phyloP scores from a whole-genome alignment of 2,797 vertebrate genomes.

The Heterohyrax brucei region DNA sequence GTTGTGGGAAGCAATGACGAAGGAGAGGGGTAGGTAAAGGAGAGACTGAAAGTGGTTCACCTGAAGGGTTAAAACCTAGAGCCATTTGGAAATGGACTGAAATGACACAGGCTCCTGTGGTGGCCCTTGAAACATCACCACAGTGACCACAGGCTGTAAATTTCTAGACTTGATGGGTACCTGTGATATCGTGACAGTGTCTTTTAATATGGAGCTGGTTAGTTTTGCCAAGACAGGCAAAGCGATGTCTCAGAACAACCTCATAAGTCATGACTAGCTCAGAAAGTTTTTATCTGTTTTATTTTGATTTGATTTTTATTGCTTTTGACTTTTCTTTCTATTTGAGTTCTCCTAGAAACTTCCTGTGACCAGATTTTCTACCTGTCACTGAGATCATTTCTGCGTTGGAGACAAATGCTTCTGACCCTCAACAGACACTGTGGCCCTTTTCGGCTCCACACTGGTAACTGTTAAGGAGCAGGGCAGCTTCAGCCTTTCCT shows the following conservation, averaged over 20 bases:
- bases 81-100: slow-evolving; percentile 56
- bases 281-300: neutral
- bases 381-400: slow-evolving; percentile 66
- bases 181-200: neutral
- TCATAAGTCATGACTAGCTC: slow-evolving; percentile 36
- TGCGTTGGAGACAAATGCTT: slow-evolving; percentile 74
- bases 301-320: slow-evolving; percentile 76
- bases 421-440: neutral
- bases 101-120: slow-evolving; percentile 37
- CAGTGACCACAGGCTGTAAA: neutral
- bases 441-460: slow-evolving; percentile 2
- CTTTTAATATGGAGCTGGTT: slow-evolving; percentile 21
- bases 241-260: slow-evolving; percentile 50
- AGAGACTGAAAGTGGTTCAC: slow-evolving; percentile 41
- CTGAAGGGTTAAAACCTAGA: slow-evolving; percentile 48
- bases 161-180: neutral
- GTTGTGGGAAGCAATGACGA: slow-evolving; percentile 17
- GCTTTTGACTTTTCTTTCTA: slow-evolving; percentile 79
- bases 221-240: slow-evolving; percentile 32
- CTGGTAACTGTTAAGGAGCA: slow-evolving; percentile 48
- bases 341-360: slow-evolving; percentile 64
- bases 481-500: neutral
- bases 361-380: slow-evolving; percentile 76
- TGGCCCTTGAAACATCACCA: slow-evolving; percentile 26
- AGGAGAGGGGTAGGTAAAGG: neutral